Conservation (phyloP, 2,797 vertebrate species). For the Halcyon leucocephala region DNA sequence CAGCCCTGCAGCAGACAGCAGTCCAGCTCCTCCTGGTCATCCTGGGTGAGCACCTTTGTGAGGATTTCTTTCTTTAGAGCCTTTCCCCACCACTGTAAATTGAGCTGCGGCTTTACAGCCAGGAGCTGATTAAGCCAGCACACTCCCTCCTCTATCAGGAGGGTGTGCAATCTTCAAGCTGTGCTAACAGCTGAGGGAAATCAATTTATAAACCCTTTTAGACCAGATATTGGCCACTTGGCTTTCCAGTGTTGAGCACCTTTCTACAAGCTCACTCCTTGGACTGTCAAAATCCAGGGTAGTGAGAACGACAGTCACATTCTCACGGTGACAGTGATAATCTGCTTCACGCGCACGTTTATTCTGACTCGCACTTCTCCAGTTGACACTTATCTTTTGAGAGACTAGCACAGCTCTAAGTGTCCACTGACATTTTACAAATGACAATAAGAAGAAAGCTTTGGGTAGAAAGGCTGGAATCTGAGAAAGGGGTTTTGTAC, state of each 20-base stretch:
- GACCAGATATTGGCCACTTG: neutral
- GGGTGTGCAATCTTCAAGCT: neutral
- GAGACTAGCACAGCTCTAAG: neutral
- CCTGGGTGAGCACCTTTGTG: neutral
- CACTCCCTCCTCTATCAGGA: neutral
- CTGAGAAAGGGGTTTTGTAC: neutral
- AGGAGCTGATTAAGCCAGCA: neutral
- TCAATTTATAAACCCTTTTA: neutral
- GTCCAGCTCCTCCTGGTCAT: neutral
- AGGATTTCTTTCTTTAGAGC: neutral
- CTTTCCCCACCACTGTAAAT: neutral
- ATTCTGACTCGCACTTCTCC: neutral
- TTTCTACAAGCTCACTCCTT: neutral
- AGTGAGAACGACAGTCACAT: neutral
- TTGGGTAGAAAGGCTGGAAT: neutral
- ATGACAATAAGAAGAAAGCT: neutral
- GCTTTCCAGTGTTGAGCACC: neutral
- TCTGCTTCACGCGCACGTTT: neutral
- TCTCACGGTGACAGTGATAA: neutral
- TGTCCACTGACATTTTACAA: neutral
- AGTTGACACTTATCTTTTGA: neutral
- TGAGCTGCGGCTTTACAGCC: neutral
- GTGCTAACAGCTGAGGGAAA: neutral
- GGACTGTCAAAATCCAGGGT: neutral
- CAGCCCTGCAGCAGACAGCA: neutral